phyloP scores from a whole-genome alignment of 2,888 invertebrate genomes.

The Achlya flavicornis region DNA sequence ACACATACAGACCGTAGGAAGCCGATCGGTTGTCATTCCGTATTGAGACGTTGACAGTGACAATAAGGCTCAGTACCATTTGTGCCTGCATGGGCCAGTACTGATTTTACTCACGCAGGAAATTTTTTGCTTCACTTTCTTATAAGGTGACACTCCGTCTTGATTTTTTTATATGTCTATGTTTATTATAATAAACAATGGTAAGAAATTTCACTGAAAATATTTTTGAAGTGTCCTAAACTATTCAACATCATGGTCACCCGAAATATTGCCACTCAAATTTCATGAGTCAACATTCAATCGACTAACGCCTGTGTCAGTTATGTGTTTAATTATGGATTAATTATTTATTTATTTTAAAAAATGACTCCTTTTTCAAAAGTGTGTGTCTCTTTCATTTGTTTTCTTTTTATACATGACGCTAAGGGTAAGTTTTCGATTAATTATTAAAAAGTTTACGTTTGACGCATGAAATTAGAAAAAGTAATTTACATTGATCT shows the following conservation, averaged over 20 bases:
- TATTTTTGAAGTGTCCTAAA: not conserved
- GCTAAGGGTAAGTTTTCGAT: slow-evolving; percentile 28
- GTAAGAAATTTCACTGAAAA: not conserved
- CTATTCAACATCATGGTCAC: not conserved
- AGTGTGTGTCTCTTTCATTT: not conserved
- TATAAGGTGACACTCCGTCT: too few species aligned
- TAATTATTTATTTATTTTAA: not conserved
- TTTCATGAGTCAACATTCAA: not conserved
- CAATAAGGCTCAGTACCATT: too few species aligned
- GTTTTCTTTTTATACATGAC: slow-evolving; percentile 12
- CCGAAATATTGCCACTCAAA: not conserved
- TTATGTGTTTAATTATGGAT: not conserved
- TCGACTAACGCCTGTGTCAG: not conserved
- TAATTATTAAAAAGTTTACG: not conserved
- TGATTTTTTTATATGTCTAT: too few species aligned
- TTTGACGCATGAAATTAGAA: not conserved
- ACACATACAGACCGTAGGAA: too few species aligned
- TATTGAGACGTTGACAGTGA: too few species aligned
- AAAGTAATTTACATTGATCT: not conserved
- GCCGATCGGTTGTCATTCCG: too few species aligned
- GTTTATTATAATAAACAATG: too few species aligned
- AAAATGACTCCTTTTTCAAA: not conserved
- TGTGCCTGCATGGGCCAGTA: too few species aligned
- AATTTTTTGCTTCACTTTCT: too few species aligned
- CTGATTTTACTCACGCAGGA: too few species aligned